Evolutionary conservation across 2,797 vertebrate genomes (phyloP), one percentile per base, ranked within the genome.

Genomic region (Falco berigora): DNA sequence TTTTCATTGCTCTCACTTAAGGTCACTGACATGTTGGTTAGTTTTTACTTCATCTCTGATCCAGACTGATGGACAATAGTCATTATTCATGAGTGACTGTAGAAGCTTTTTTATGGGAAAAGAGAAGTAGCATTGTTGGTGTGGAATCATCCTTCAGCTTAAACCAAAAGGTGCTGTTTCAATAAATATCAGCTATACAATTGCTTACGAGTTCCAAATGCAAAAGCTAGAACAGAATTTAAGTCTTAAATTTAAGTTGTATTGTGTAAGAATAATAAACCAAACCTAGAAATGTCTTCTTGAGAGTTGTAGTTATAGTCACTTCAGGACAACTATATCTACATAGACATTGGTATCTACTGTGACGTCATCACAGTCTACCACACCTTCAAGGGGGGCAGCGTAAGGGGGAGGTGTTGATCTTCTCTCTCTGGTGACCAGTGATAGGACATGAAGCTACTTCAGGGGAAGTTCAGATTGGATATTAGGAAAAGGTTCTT

Each of bases 21-120:
- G 9, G 25, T 9, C 2, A 1, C 24, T 77, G 47, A 42, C 30
- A 42, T 11, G 4, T 7, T 49, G 21, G 6, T 59, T 76, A 69
- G 18, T 46, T 92, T 80, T 81, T 64, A 24, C 66, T 68, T 82
- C 32, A 38, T 34, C 34, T 76, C n/a, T 82, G 44, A 79, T 9
- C 10, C 20, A 63, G 66, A 55, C 0, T 1, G 1, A 27, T 12
- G 11, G n/a, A 69, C 4, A 40, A n/a, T 16, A 44, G 25, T 55
- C 56, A 59, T 18, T 82, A 20, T 53, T 67, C 28, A 73, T 38
- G 30, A 75, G 4, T 40, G 5, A 2, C 42, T 75, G 23, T 34
- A 62, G 11, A 2, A 62, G 9, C 16, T 19, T 20, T 72, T 74
- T 78, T 49, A 36, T 22, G 34, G 21, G 42, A 56, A 59, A 80